These are phyloP conservation scores for Drosophila bifasciata DNA, from an alignment of 1,140 invertebrate species.

Conservation along the genomic window DNA sequence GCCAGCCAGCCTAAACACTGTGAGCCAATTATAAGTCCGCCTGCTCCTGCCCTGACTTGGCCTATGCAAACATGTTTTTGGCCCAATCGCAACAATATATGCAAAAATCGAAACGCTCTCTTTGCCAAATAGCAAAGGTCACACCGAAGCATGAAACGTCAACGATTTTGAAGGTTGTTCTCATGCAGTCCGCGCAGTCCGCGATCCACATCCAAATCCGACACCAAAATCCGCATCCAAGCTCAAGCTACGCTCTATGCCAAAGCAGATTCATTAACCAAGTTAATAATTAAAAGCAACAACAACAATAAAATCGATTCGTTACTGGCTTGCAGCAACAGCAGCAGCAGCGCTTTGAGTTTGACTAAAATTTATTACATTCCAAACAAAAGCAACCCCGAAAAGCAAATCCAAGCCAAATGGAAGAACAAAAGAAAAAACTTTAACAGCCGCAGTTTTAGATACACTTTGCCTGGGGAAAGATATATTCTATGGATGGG, in stretches of 20 bases:
- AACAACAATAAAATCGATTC: constrained; percentile 63
- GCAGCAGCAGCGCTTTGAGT: constrained; percentile 19
- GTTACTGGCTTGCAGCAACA: constrained; percentile 59
- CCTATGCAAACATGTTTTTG: constrained; percentile 67
- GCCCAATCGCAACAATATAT: constrained; percentile 51
- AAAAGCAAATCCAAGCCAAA: constrained; percentile 25
- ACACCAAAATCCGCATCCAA: constrained; percentile 51
- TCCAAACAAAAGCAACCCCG: constrained; percentile 38
- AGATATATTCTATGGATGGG: no score
- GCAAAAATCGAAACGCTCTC: constrained; percentile 66
- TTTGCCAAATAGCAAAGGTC: constrained; percentile 72
- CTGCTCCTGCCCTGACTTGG: constrained; percentile 10
- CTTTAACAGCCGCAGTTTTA: no score
- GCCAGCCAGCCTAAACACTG: no score
- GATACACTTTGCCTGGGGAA: no score
- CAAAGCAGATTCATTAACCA: constrained; percentile 49
- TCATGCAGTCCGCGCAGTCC: constrained; percentile 71
- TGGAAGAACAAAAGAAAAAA: no score
- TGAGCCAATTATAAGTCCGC: constrained; percentile 43
- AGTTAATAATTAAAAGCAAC: constrained; percentile 74
- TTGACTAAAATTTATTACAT: constrained; percentile 65
- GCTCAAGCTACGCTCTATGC: neutral
- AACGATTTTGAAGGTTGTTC: constrained; percentile 68
- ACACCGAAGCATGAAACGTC: constrained; percentile 34
- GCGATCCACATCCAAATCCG: constrained; percentile 54